A percentile compares a stretch with the other conserved stretches of the same genome.
phyloP scores from a whole-genome alignment of 2,888 invertebrate genomes.

The Oegoconia quadripuncta region DNA sequence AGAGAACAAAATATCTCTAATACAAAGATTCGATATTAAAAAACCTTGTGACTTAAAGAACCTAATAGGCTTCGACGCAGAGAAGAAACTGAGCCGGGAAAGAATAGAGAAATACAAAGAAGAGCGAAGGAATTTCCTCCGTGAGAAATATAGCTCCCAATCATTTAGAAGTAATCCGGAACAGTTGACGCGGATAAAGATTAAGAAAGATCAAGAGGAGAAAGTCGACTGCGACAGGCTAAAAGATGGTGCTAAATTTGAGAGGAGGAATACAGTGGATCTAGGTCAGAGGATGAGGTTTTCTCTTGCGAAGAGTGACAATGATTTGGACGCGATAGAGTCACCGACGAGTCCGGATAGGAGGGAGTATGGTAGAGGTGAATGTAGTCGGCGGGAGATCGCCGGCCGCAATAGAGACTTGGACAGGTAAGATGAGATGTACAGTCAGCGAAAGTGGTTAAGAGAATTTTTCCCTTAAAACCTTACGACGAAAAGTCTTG shows the following conservation, averaged over 20 bases:
- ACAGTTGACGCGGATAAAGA: slow-evolving; percentile 61
- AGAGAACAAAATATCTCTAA: slow-evolving; percentile 80
- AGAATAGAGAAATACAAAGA: slow-evolving; percentile 95
- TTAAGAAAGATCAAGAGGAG: slow-evolving; percentile 50
- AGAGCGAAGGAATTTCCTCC: slow-evolving; percentile 89
- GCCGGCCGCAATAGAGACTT: slow-evolving; percentile 25
- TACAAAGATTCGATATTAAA: slow-evolving; percentile 69
- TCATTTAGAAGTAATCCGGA: slow-evolving; percentile 85
- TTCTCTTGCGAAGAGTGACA: slow-evolving; percentile 58
- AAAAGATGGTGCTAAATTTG: slow-evolving; percentile 56
- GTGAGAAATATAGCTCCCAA: slow-evolving; percentile 92
- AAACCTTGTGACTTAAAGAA: slow-evolving; percentile 50
- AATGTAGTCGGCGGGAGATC: slow-evolving; percentile 18
- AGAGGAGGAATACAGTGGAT: slow-evolving; percentile 70
- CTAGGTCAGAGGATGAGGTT: slow-evolving; percentile 67
- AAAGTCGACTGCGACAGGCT: slow-evolving; percentile 43
- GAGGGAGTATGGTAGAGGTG: slow-evolving; percentile 4
- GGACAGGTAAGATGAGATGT: slow-evolving; percentile 34
- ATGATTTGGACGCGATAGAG: slow-evolving; percentile 57
- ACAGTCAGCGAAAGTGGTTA: slow-evolving; percentile 2
- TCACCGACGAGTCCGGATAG: slow-evolving; percentile 45
- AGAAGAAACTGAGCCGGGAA: slow-evolving; percentile 85
- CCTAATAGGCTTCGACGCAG: slow-evolving; percentile 60
- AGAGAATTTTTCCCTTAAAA: too few relatives aligned
- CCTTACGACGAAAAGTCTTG: too few relatives aligned